Evolutionary conservation across 2,888 invertebrate species (phyloP).

Genomic region (Agrotis ipsilon): DNA sequence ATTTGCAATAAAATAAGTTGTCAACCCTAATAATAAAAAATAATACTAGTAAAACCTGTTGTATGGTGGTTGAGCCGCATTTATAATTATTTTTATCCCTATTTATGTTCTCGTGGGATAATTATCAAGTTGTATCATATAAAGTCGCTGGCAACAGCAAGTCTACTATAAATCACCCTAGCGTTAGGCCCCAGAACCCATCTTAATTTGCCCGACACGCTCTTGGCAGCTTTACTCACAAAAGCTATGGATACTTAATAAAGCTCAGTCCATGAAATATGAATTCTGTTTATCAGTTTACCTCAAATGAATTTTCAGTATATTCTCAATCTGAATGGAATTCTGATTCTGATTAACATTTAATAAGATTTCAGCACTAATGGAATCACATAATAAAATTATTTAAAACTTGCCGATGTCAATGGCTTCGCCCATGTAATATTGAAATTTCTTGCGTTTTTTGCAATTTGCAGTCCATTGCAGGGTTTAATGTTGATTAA

Average conservation of each 20-base stretch:
- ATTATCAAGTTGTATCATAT: too few species aligned
- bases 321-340: constrained; percentile 25
- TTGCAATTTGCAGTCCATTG: too few species aligned
- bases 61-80: too few species aligned
- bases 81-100: too few species aligned
- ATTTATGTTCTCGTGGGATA: too few species aligned
- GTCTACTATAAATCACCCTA: not conserved
- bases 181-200: constrained; percentile 8
- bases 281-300: constrained; percentile 41
- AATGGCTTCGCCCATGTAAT: too few species aligned
- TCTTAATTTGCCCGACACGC: not conserved
- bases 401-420: constrained; percentile 7
- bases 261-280: constrained; percentile 38
- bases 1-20: too few species aligned
- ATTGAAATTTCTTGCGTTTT: too few species aligned
- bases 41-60: too few species aligned
- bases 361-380: constrained; percentile 24
- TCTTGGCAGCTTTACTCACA: constrained; percentile 7
- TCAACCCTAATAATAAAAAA: too few species aligned
- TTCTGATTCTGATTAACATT: constrained; percentile 28
- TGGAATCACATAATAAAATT: constrained; percentile 41
- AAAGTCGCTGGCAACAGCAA: too few species aligned
- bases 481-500: too few species aligned
- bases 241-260: constrained; percentile 22
- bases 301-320: constrained; percentile 28